Base-by-base conservation (phyloP, 2,113 vertebrate species). In the Spermophilus dauricus region DNA sequence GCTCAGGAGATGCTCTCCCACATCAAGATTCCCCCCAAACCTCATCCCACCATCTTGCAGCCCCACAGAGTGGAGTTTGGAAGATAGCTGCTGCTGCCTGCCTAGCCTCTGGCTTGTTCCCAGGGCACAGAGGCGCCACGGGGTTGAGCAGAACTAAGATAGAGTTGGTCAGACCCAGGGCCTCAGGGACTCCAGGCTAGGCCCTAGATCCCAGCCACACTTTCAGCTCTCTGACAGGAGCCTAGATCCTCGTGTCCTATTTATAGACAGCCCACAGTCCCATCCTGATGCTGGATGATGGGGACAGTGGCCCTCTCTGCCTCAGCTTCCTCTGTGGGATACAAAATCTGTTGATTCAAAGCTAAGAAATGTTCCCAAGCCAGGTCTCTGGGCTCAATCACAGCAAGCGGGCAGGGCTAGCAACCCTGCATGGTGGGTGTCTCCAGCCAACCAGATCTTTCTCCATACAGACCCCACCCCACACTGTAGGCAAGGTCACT, bases 381-480 rank as follows among this genome's bases (percentile, higher is more conserved):
- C 42, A 17, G 34, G 61, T 28, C 28, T 3, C 69, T 30, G 51
- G 83, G 9, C 48, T 5, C 39, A 32, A 67, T 22, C 51, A 42
- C 11, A 6, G 18, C 7, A 37, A 85, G 58, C 5, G 67, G 17
- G 39, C 20, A n/a, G 24, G 75, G 42, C 16, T 42, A 5, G 32
- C 2, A 0, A 1, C 18, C 20, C n/a, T 14, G 58, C 14, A 2
- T 1, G n/a, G 45, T 4, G 9, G 10, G 58, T 37, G 1, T 56
- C 78, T 91, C 87, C 51, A 80, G 30, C 63, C 5, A 9, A 5
- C 45, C 2, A 48, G 53, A n/a, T 48, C 18, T 28, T 48, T 30
- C 42, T 63, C 24, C 2, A 18, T 34, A 53, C 20, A 75, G 91
- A 61, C 20, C 32, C 42, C 14, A 2, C 16, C 12, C 56, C 39